These are phyloP conservation scores for Chaetogeoica ovagalla DNA, from an alignment of 2,888 invertebrate genomes.

Conservation along the genomic window DNA sequence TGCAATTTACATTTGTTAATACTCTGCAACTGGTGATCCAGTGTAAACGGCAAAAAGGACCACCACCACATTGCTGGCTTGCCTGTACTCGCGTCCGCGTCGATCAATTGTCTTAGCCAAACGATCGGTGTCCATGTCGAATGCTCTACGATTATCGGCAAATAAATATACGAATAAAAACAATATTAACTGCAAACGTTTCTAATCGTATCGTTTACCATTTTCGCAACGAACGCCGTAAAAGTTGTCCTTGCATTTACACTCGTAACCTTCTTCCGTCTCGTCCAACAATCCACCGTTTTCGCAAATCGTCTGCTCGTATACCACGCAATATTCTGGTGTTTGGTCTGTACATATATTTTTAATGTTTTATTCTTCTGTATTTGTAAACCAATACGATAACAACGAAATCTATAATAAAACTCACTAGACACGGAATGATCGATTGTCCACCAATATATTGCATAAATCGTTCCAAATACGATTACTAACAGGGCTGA, in stretches of 20 bases:
- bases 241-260: not conserved
- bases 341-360: too few species aligned
- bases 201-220: not conserved
- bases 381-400: too few species aligned
- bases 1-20: not conserved
- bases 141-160: not conserved
- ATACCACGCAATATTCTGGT: not conserved
- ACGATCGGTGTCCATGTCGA: too few species aligned
- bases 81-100: not conserved
- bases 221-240: not conserved
- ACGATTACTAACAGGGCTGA: too few species aligned
- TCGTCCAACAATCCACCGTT: not conserved
- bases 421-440: too few species aligned
- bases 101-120: not conserved
- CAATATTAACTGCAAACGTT: not conserved
- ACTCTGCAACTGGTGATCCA: too few species aligned
- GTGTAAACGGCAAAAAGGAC: not conserved
- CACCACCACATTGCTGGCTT: slow-evolving; percentile 2
- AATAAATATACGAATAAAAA: not conserved
- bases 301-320: not conserved
- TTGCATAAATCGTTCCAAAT: too few species aligned
- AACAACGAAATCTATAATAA: too few species aligned
- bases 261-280: not conserved
- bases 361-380: too few species aligned
- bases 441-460: too few species aligned